Evolutionary conservation across 2,113 vertebrate genomes (phyloP), one percentile per base, ranked within the genome.

Genomic region (Corydoras sp.): DNA sequence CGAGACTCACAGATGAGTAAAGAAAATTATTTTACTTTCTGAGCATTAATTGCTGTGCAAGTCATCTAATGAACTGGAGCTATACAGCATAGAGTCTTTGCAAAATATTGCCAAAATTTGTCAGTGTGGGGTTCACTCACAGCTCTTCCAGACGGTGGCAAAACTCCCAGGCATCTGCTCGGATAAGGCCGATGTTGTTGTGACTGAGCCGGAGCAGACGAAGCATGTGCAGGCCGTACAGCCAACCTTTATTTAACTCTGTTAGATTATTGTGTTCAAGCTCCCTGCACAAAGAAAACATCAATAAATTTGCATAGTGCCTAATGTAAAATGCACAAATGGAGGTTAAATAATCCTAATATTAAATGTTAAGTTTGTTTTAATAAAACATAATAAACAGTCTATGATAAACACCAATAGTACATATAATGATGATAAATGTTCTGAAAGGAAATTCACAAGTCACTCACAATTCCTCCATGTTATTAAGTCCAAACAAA

Each of bases 221-320:
- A 65, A 99, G 83, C 64, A 92, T 93, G 80, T 91, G 86, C 67
- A 99, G 88, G 53, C 97, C 97, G 43, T 98, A 99, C 2, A 99
- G 84, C 97, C 97, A 99, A 30, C 96, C 97, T 83, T 98, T 99
- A 85, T 92, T 95, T 82, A 99, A 90, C 85, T 97, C 93, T 3
- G 96, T 98, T 67, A 99, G 87, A 83, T 97, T 97, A 83, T 99
- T 99, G 84, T 98, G 90, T 77, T 99, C 95, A 68, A 99, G 83
- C 81, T 98, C 95, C 70, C 97, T 98, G 78, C 10, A 66, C 3
- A 62, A 55, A 31, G 60, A 68, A 68, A 29, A 80, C n/a, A 69
- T 54, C 67, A 65, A 65, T 24, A 24, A 24, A 24, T 2, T 24
- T 24, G 18, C 18, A 24, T 24, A 2, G 18, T 24, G 18, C 18